Percentiles rank a stretch among this genome's conserved stretches.
phyloP scores from a whole-genome alignment of 2,888 invertebrate species.

The Drosophila suboccidentalis region DNA sequence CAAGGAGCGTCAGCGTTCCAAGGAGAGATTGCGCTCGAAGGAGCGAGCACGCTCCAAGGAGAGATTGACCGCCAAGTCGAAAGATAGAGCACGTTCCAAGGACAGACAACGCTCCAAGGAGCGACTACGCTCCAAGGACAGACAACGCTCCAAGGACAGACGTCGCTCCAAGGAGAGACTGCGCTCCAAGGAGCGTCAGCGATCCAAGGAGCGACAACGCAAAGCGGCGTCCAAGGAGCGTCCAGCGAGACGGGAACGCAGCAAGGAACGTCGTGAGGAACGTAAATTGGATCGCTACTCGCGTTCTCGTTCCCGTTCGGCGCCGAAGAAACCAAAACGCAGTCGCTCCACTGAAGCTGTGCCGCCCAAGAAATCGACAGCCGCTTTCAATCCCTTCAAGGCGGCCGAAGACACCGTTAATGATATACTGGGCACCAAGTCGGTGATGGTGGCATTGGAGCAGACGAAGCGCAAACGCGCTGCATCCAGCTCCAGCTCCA shows the following conservation, averaged over 20 bases:
- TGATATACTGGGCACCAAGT: conserved; percentile 69
- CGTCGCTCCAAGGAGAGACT: conserved; percentile 11
- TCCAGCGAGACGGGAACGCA: conserved; percentile 26
- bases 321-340: conserved; percentile 25
- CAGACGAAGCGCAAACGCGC: conserved; percentile 58
- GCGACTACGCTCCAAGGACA: conserved; percentile 6
- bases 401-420: conserved; percentile 70
- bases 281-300: conserved; percentile 45
- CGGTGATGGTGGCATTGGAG: conserved; percentile 68
- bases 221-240: conserved; percentile 27
- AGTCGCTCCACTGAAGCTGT: conserved; percentile 48
- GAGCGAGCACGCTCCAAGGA: conserved; percentile 28
- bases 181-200: conserved; percentile 32
- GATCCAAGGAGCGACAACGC: conserved; percentile 17
- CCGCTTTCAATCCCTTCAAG: conserved; percentile 79
- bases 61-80: not conserved
- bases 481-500: conserved; percentile 59
- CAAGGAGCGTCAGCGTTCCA: conserved; percentile 14
- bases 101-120: conserved; percentile 26
- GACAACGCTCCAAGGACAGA: conserved; percentile 11
- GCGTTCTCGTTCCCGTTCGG: conserved; percentile 56
- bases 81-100: conserved; percentile 24
- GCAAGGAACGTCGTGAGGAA: conserved; percentile 14
- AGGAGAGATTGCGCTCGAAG: conserved; percentile 33
- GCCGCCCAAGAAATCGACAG: conserved; percentile 39